Base-by-base conservation (phyloP, 2,113 vertebrate genomes). In the Megaleporinus macrocephalus region DNA sequence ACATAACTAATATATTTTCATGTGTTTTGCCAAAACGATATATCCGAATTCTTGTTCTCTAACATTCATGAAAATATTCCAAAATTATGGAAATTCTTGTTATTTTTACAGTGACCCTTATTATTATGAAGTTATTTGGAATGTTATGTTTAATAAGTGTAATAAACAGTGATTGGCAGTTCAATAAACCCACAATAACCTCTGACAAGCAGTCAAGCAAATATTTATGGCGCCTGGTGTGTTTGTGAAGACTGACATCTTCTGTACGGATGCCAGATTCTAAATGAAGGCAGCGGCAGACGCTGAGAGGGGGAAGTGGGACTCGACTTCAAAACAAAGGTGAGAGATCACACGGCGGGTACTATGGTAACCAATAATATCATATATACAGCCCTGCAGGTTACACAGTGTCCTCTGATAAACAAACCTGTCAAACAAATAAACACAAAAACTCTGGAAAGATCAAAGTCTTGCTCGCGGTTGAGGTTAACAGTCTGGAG, bases 331-430 rank as follows among this genome's bases (percentile, higher is more conserved):
- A 81, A 78, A 83, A 74, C 5, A 30, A 22, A 62, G 79, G 51
- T 66, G 61, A 79, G 62, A 3, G 59, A 80, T 80, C 68, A 74
- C 63, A 76, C 29, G 9, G n/a, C n/a, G 62, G 69, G 68, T 49
- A 53, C 63, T 29, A 57, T 80, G 63, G 49, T 26, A 80, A 30
- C 24, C 53, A 85, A 84, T 74, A 86, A 83, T 83, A 63, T 57
- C 11, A 51, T 65, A 63, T 51, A 72, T 73, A 77, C 66, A 82
- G 76, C 41, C 80, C 65, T 83, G 71, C 55, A n/a, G n/a, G n/a
- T n/a, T n/a, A n/a, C n/a, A n/a, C 53, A 75, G 62, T 83, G 61
- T 66, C 81, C 65, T 76, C 36, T 61, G 26, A n/a, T 41, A 44
- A 66, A 57, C 26, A 78, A 53, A 79, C 57, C 53, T 12, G 36